phyloP scores from a whole-genome alignment of 2,113 vertebrate genomes.

The Arvicanthis niloticus region DNA sequence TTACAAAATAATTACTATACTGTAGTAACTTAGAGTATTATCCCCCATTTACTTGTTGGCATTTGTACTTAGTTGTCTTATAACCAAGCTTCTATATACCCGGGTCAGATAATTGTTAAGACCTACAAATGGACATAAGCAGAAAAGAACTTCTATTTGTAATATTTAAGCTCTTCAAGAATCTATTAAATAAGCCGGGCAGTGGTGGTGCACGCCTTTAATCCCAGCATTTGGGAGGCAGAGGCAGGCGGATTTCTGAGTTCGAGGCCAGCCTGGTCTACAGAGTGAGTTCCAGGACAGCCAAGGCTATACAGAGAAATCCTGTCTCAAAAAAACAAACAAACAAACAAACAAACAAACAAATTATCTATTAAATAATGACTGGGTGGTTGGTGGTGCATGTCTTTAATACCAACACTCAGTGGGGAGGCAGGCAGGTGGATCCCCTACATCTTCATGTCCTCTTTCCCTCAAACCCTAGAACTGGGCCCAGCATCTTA shows the following conservation, averaged over 20 bases:
- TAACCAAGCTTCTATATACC: not conserved
- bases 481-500: not conserved
- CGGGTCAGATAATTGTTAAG: not conserved
- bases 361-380: not conserved
- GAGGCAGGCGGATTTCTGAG: no score
- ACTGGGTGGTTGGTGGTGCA: not conserved
- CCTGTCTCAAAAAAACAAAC: no score
- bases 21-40: slow-evolving; percentile 32
- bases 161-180: slow-evolving; percentile 31
- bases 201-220: no score
- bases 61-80: slow-evolving; percentile 21
- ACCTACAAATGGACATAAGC: slow-evolving; percentile 10
- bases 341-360: no score
- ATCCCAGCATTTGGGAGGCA: no score
- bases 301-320: no score
- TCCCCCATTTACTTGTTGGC: slow-evolving; percentile 24
- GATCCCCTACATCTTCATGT: not conserved
- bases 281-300: no score
- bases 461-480: not conserved
- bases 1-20: slow-evolving; percentile 16
- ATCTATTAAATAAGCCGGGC: not conserved
- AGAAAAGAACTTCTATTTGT: slow-evolving; percentile 57
- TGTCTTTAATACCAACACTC: not conserved
- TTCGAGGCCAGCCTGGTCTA: no score
- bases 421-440: not conserved